Evolutionary conservation across 2,888 invertebrate genomes (phyloP).

Genomic region (Spodoptera littoralis): DNA sequence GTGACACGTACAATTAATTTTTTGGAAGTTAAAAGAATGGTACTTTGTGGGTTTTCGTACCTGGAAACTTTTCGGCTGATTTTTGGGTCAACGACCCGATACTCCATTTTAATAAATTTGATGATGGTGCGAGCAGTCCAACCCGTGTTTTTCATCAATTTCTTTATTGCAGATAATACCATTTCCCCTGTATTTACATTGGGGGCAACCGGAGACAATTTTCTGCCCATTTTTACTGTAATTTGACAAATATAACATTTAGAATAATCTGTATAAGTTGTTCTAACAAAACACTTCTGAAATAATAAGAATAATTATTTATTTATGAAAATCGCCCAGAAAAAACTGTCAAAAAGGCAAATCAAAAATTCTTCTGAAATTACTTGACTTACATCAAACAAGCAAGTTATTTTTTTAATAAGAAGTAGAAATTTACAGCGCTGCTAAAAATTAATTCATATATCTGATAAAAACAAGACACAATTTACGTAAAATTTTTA

Average conservation of each 20-base stretch:
- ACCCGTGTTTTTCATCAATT: slow-evolving; percentile 74
- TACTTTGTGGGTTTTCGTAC: slow-evolving; percentile 45
- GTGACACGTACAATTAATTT: too few relatives aligned
- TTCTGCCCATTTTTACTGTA: slow-evolving; percentile 42
- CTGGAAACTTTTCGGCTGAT: slow-evolving; percentile 72
- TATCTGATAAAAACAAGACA: slow-evolving; percentile 9
- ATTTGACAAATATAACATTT: background rate
- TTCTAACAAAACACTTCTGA: too few relatives aligned
- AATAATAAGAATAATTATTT: too few relatives aligned
- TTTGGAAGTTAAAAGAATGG: too few relatives aligned
- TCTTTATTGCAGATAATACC: slow-evolving; percentile 73
- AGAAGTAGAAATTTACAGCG: slow-evolving; percentile 3
- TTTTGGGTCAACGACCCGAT: slow-evolving; percentile 61
- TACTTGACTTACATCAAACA: slow-evolving; percentile 1
- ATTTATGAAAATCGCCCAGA: too few relatives aligned
- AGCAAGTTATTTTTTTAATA: background rate
- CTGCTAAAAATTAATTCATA: background rate
- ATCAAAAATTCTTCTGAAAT: too few relatives aligned
- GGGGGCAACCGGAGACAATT: background rate
- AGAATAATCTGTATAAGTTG: background rate
- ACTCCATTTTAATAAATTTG: slow-evolving; percentile 76
- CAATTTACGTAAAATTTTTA: slow-evolving; percentile 25
- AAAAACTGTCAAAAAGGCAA: too few relatives aligned
- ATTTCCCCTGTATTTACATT: slow-evolving; percentile 65
- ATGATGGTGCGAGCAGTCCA: slow-evolving; percentile 76